These are phyloP conservation scores for Candidula unifasciata DNA, from an alignment of 2,888 invertebrate species.

Conservation along the genomic window DNA sequence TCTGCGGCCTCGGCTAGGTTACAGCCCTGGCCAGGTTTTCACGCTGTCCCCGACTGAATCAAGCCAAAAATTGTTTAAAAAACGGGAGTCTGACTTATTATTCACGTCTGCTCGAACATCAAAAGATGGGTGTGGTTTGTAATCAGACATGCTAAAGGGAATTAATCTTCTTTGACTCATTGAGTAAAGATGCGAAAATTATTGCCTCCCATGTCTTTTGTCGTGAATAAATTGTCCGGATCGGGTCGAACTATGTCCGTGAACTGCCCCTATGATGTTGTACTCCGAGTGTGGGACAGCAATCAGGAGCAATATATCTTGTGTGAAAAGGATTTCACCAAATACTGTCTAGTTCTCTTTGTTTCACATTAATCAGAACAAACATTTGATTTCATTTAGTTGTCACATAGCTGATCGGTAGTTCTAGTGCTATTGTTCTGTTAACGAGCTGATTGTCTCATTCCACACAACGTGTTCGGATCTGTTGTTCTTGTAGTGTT, in stretches of 20 bases:
- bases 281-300: neutral
- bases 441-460: neutral
- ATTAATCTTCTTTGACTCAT: conserved; percentile 47
- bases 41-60: neutral
- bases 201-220: conserved; percentile 30
- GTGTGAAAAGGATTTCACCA: neutral
- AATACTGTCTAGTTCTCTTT: neutral
- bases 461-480: no score
- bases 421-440: neutral
- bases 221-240: conserved; percentile 31
- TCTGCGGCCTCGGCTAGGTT: no score
- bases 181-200: conserved; percentile 44
- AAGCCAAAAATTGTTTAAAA: neutral
- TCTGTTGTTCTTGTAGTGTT: no score
- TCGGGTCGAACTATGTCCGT: neutral
- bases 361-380: neutral
- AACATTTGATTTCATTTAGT: neutral
- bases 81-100: neutral
- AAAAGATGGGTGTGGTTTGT: neutral
- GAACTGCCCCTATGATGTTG: conserved; percentile 32
- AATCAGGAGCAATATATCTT: conserved; percentile 12
- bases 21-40: no score
- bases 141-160: conserved; percentile 25
- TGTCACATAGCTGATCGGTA: neutral
- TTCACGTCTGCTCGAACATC: neutral